Evolutionary conservation across 1,140 invertebrate species (phyloP).

Genomic region (Pygmarrhopalites habei): DNA sequence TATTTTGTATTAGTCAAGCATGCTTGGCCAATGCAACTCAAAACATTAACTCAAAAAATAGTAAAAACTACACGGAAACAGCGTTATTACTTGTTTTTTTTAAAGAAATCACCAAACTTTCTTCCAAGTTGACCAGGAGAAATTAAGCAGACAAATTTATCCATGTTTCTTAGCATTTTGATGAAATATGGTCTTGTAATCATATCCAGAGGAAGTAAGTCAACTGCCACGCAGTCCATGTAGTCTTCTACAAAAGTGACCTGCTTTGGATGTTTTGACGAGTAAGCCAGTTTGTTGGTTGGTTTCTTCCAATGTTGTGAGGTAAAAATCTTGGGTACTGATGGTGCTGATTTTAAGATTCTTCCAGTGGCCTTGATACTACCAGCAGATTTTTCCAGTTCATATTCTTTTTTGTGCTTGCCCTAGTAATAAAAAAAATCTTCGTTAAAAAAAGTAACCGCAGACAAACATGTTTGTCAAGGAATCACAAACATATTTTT

Average conservation of each 20-base stretch:
- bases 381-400: no score
- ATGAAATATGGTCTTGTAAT: background rate
- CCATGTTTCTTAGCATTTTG: background rate
- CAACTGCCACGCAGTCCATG: background rate
- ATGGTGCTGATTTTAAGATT: no score
- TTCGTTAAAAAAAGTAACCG: no score
- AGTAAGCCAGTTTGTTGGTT: background rate
- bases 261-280: background rate
- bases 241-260: background rate
- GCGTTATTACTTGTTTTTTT: no score
- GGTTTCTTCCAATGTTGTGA: background rate
- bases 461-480: no score
- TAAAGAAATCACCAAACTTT: background rate
- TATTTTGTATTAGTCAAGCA: background rate
- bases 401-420: no score
- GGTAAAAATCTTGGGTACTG: no score
- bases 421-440: no score
- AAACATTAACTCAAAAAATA: no score
- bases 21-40: background rate
- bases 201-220: background rate
- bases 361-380: no score
- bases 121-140: background rate
- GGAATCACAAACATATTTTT: no score
- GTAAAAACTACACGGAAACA: no score
- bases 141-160: background rate